Base-by-base conservation (phyloP, 2,797 vertebrate genomes). In the Tenualosa ilisha region DNA sequence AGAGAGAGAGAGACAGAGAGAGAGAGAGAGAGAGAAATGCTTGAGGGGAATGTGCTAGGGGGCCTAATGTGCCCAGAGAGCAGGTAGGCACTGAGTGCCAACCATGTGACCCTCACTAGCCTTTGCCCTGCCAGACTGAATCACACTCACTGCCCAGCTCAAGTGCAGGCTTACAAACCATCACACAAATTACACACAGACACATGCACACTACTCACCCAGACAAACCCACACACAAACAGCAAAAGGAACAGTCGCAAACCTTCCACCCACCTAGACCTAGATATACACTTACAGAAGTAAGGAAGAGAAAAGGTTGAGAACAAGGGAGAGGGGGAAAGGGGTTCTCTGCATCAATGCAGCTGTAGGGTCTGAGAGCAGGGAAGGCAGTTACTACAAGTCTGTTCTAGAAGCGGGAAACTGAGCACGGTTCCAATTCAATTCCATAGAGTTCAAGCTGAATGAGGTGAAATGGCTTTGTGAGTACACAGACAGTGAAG, bases 101-200 rank as follows among this genome's bases (percentile, higher is more conserved):
- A 83, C 61, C 82, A 86, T 53, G 82, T 89, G 83, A 86, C 86
- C 82, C 15, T 86, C 82, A 84, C 7, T 43, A 85, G 79, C 65
- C 84, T 81, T 79, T 68, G 82, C 82, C 79, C 79, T 86, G 88
- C 82, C 81, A 83, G 54, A 43, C 8, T 50, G 75, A 82, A 89
- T 86, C 83, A 85, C 50, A 75, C 65, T 84, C 65, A n/a, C 37
- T 61, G 49, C 53, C 54, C n/a, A 51, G 63, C 63, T 68, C 12
- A 2, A 26, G 59, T 12, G n/a, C 59, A 61, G 59, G 22, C 59
- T 61, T 61, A 24, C 54, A 1, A 20, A 72, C 17, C 22, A 61
- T 61, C 59, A 61, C 59, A 61, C 59, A 72, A 1, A 75, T 15
- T 31, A 61, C 56, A 75, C 12, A 37, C 46, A 59, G 1, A 20